Percentiles rank a stretch among this genome's conserved stretches.
These are phyloP conservation scores for Sturmia bella DNA, from an alignment of 2,888 invertebrate genomes.

Conservation along the genomic window DNA sequence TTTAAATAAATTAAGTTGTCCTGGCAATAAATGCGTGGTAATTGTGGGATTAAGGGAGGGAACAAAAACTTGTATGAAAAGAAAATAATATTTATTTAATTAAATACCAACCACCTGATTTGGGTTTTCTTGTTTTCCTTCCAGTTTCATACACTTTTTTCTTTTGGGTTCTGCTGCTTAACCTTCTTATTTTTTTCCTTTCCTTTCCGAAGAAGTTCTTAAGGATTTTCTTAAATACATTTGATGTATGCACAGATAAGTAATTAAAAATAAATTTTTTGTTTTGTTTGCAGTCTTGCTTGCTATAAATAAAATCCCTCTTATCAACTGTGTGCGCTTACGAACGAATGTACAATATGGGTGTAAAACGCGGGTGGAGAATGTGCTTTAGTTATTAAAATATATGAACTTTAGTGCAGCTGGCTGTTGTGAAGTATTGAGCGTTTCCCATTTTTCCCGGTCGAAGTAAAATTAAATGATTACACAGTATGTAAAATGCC, in stretches of 20 bases:
- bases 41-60: background rate
- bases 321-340: slow-evolving; percentile 19
- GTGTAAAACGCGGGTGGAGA: too few relatives aligned
- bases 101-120: background rate
- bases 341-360: too few relatives aligned
- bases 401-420: too few relatives aligned
- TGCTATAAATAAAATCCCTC: slow-evolving; percentile 22
- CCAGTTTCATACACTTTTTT: background rate
- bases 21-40: background rate
- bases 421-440: too few relatives aligned
- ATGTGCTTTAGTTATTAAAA: too few relatives aligned
- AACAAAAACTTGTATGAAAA: background rate
- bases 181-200: slow-evolving; percentile 2
- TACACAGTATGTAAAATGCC: too few relatives aligned
- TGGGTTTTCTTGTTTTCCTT: too few relatives aligned
- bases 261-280: slow-evolving; percentile 60
- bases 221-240: slow-evolving; percentile 27
- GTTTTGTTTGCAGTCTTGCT: slow-evolving; percentile 11
- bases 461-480: too few relatives aligned
- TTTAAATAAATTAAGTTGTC: slow-evolving; percentile 42
- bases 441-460: too few relatives aligned
- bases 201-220: slow-evolving; percentile 14
- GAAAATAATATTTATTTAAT: slow-evolving; percentile 19
- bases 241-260: slow-evolving; percentile 35
- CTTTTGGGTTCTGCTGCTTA: background rate